Percentiles rank a stretch among this genome's conserved stretches.
These are phyloP conservation scores for Papilio helenus DNA, from an alignment of 1,140 invertebrate genomes.

Conservation along the genomic window DNA sequence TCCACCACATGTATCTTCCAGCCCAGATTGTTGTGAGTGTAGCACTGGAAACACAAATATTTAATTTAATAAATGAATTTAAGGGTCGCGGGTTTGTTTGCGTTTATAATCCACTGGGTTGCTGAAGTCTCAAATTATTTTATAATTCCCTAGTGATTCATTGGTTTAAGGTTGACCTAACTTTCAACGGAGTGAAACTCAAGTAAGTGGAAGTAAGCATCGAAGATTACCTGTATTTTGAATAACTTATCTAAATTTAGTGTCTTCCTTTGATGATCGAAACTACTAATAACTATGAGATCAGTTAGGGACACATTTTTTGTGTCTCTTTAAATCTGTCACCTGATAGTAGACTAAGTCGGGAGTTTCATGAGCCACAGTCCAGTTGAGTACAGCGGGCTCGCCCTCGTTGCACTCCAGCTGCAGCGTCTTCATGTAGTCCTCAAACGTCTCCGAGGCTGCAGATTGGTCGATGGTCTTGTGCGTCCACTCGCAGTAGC, in stretches of 20 bases:
- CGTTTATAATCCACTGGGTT: too few relatives aligned
- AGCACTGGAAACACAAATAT: conserved; percentile 88
- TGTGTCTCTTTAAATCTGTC: conserved; percentile 42
- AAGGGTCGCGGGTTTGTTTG: too few relatives aligned
- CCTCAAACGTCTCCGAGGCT: conserved; percentile 87
- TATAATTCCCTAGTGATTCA: too few relatives aligned
- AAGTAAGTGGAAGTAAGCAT: too few relatives aligned
- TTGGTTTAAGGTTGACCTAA: too few relatives aligned
- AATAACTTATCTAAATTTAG: too few relatives aligned
- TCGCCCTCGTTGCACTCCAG: conserved; percentile 90
- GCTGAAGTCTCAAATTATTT: too few relatives aligned
- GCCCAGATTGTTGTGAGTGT: conserved; percentile 94
- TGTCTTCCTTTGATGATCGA: too few relatives aligned
- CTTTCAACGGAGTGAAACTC: too few relatives aligned
- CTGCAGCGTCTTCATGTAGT: conserved; percentile 89
- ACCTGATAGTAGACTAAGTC: conserved; percentile 95
- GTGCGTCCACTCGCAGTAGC: conserved; percentile 87
- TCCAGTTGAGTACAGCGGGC: conserved; percentile 90
- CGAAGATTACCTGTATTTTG: too few relatives aligned
- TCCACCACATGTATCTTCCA: conserved; percentile 97
- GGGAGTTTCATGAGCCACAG: conserved; percentile 90
- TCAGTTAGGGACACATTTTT: background rate
- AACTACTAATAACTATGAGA: too few relatives aligned
- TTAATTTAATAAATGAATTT: background rate
- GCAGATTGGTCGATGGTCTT: conserved; percentile 87